Percentiles rank a stretch among this genome's conserved stretches.
Conservation (phyloP, 1,140 invertebrate genomes). For the Drosophila eugracilis region DNA sequence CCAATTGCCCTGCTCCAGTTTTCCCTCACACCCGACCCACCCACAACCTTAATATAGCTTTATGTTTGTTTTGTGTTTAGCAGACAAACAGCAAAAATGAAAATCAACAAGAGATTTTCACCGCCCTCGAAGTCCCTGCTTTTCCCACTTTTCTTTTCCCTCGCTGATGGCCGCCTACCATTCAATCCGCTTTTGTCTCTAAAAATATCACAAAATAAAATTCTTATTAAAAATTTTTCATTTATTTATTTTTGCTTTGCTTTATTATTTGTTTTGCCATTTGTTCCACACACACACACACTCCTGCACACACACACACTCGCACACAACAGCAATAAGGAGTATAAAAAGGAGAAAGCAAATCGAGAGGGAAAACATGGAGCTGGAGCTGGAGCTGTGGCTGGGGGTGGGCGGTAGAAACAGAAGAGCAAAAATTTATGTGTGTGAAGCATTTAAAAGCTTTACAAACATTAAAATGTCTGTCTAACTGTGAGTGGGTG, state of each 20-base stretch:
- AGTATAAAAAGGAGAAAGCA: constrained; percentile 28
- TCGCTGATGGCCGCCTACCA: constrained; percentile 1
- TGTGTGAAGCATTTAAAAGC: constrained; percentile 79
- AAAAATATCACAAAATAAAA: constrained; percentile 71
- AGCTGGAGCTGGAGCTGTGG: too few species aligned
- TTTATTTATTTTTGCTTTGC: constrained; percentile 73
- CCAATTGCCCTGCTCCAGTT: constrained; percentile 7
- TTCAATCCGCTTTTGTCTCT: constrained; percentile 56
- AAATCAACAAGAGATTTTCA: constrained; percentile 76
- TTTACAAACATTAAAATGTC: constrained; percentile 82
- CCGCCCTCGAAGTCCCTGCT: neutral
- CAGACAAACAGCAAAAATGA: constrained; percentile 79
- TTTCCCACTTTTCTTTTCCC: too few species aligned
- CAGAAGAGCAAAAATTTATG: constrained; percentile 55
- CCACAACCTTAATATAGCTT: constrained; percentile 4
- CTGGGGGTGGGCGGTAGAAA: constrained; percentile 33
- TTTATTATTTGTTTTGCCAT: constrained; percentile 81
- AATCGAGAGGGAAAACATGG: constrained; percentile 24
- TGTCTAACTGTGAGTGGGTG: constrained; percentile 64
- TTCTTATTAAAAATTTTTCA: constrained; percentile 75
- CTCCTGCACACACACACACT: neutral
- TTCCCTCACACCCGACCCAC: neutral
- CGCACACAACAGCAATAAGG: neutral
- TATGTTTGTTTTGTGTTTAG: constrained; percentile 78
- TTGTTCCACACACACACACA: constrained; percentile 48